phyloP scores from a whole-genome alignment of 2,797 vertebrate genomes.

The Chelidonichthys spinosus region DNA sequence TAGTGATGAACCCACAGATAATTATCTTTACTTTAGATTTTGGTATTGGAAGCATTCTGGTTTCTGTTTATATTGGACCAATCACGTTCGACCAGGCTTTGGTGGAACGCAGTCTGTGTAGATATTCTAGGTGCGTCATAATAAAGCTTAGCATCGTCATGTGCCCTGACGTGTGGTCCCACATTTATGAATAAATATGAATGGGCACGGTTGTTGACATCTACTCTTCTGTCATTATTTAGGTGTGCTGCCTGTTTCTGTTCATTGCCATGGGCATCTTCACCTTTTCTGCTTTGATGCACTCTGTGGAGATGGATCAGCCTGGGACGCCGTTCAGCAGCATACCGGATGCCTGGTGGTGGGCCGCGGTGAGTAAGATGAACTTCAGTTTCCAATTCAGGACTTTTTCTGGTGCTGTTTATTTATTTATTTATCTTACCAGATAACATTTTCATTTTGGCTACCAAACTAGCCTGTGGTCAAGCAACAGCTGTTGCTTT shows the following conservation, averaged over 20 bases:
- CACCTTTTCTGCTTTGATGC: conserved; percentile 93
- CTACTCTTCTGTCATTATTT: not conserved
- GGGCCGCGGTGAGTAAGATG: conserved; percentile 89
- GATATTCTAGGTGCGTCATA: not conserved
- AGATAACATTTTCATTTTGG: not conserved
- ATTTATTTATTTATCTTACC: not conserved
- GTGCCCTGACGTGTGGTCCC: not conserved
- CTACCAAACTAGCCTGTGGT: not conserved
- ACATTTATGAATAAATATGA: not conserved
- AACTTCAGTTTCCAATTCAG: not conserved
- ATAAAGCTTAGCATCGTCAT: not conserved
- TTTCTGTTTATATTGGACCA: not conserved
- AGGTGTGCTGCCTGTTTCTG: conserved; percentile 92
- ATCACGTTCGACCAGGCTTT: not conserved
- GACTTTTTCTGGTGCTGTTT: not conserved
- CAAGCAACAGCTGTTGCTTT: not conserved
- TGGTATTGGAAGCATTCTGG: not conserved
- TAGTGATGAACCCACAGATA: not conserved
- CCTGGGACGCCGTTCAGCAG: conserved; percentile 92
- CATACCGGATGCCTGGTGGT: conserved; percentile 93
- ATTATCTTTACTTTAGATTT: not conserved
- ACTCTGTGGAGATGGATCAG: conserved; percentile 91
- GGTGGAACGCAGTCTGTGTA: not conserved
- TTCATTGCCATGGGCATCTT: conserved; percentile 95
- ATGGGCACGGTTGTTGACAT: not conserved